Evolutionary conservation across 2,113 vertebrate species (phyloP).

Genomic region (rat (Rattus norvegicus)): DNA sequence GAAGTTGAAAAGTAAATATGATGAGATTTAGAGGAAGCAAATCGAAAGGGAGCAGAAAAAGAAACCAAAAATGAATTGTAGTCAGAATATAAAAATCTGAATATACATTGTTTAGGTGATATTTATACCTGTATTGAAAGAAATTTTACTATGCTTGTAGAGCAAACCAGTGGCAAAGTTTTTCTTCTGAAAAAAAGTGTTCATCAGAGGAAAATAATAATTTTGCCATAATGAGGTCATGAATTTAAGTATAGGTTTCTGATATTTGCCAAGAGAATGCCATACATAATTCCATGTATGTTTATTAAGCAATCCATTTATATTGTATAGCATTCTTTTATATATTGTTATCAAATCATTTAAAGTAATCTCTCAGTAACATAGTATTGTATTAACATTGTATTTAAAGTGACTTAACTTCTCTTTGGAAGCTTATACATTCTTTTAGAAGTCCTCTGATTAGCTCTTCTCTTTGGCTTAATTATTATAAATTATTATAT

Average conservation of each 20-base stretch:
- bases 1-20: neutral
- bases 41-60: neutral
- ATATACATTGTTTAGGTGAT: neutral
- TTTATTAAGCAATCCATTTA: neutral
- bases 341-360: neutral
- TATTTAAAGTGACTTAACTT: neutral
- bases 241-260: neutral
- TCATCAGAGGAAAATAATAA: neutral
- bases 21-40: neutral
- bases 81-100: neutral
- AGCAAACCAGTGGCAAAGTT: neutral
- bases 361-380: neutral
- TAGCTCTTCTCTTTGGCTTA: constrained; percentile 2
- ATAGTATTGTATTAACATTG: neutral
- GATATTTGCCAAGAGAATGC: neutral
- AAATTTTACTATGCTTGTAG: constrained; percentile 33
- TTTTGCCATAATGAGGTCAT: neutral
- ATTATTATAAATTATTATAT: constrained; percentile 57
- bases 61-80: neutral
- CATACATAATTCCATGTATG: neutral
- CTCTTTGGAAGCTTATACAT: neutral
- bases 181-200: neutral
- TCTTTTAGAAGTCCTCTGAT: constrained; percentile 22
- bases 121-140: neutral
- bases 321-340: neutral